Base-by-base conservation (phyloP, 2,113 vertebrate genomes). In the Noctilio leporinus region DNA sequence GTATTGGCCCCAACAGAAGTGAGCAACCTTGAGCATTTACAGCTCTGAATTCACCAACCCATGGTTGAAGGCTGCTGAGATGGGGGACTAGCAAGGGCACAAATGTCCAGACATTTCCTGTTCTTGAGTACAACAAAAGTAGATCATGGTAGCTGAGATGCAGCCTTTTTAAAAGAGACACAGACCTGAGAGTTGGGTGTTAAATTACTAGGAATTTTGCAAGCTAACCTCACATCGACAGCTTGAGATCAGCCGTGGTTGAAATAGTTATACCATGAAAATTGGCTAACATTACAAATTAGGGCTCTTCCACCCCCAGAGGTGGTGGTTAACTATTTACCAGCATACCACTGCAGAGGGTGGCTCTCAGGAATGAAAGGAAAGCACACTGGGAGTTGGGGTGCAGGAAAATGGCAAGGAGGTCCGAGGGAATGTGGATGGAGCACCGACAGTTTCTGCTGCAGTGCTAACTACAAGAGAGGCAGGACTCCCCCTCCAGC, bases 401-500 rank as follows among this genome's bases (percentile, higher is more conserved):
- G 33, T 53, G 43, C 16, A 35, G 17, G 12, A 26, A 64, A 69
- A 40, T 35, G 78, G 16, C 62, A 24, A n/a, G 69, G n/a, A 11
- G 19, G 38, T 14, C 35, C 1, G 0, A 14, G 26, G 51, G 40
- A 80, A 3, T 62, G 12, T n/a, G 51, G 80, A 14, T 16, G 69
- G 73, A 43, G 19, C 47, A 9, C 3, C 11, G 20, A 28, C 15
- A 10, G 10, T 26, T 1, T 38, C 38, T 75, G 43, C 45, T 3
- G 24, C 6, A 38, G 35, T 0, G 0, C 17, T 33, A 62, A 38
- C 5, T 7, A 15, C 0, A 4, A 3, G 40, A 33, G 24, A 3
- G n/a, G 40, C 51, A 19, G 47, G 33, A 51, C 62, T 16, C 15
- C 43, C 0, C 1, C 38, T 12, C 10, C 26, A 1, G 3, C 26